These are phyloP conservation scores for Parapsyche elsis DNA, from an alignment of 1,140 invertebrate species.

Conservation along the genomic window DNA sequence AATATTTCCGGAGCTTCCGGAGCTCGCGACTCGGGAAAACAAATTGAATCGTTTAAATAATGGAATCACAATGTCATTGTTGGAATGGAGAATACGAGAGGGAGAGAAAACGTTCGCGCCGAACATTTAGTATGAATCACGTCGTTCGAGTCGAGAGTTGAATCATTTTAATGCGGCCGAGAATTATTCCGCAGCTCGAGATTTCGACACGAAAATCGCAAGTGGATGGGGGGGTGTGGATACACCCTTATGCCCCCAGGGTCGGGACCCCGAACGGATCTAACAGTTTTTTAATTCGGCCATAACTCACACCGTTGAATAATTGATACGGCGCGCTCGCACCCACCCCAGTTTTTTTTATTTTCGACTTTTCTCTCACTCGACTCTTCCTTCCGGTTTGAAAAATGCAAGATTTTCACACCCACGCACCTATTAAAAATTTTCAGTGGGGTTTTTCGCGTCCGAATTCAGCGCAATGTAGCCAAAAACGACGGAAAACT, in stretches of 20 bases:
- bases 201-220: slow-evolving; percentile 1
- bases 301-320: slow-evolving; percentile 69
- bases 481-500: not conserved
- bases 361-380: not conserved
- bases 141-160: slow-evolving; percentile 10
- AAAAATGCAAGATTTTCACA: not conserved
- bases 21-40: not conserved
- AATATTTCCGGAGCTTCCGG: not conserved
- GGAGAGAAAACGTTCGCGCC: not conserved
- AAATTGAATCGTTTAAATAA: slow-evolving; percentile 9
- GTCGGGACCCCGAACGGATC: slow-evolving; percentile 60
- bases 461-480: not conserved
- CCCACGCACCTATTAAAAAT: not conserved
- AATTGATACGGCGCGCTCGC: slow-evolving; percentile 63
- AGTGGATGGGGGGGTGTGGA: not conserved
- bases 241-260: slow-evolving; percentile 1
- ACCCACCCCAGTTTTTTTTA: not conserved
- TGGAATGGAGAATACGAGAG: not conserved
- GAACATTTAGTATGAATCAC: slow-evolving; percentile 34
- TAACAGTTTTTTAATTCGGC: slow-evolving; percentile 71
- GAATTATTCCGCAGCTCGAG: slow-evolving; percentile 27
- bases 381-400: not conserved
- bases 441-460: not conserved
- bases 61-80: not conserved
- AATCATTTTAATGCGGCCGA: slow-evolving; percentile 36